Base-by-base conservation (phyloP, 2,797 vertebrate genomes). In the Pelobates cultripes region DNA sequence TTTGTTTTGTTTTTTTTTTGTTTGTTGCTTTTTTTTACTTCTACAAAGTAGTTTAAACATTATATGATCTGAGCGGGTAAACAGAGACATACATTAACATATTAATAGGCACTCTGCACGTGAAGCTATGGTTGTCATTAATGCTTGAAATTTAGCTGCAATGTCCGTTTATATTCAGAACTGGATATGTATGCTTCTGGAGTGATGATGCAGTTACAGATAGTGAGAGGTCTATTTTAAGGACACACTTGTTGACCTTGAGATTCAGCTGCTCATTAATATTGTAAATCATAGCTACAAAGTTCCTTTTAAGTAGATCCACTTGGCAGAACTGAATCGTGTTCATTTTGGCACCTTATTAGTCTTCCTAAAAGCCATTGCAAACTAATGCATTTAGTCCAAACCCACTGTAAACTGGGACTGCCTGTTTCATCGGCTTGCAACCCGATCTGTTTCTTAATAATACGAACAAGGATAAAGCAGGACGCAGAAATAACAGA, bases 201-300 rank as follows among this genome's bases (percentile, higher is more conserved):
- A 85, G 84, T 86, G 86, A 87, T 85, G 90, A 88, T 90, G 89
- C 86, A 89, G 88, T 89, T 88, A 87, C 86, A 90, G 87, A 92
- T 90, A 84, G 86, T 86, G 68, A 86, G 84, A 75, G 17, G 51
- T 86, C 87, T 94, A 94, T 93, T 94, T 93, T 93, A 92, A 91
- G 92, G 75, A 89, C 87, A 89, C 90, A 91, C 91, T 90, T 91
- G 86, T 90, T 91, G 91, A 86, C 87, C 88, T 0, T 14, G 89
- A 85, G 87, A 90, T 85, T 89, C 61, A 60, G 88, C 89, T 92
- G 87, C 86, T 93, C 86, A 89, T 93, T 93, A 91, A 88, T 89
- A 88, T 82, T 77, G 79, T 73, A 88, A 89, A 84, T 63, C 85
- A 89, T 87, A 88, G 88, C 82, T 78, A 84, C 86, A 86, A 86